Percentiles rank a stretch among this genome's conserved stretches.
Evolutionary conservation across 2,888 invertebrate genomes (phyloP).

Genomic region (Meghimatium bilineatum): DNA sequence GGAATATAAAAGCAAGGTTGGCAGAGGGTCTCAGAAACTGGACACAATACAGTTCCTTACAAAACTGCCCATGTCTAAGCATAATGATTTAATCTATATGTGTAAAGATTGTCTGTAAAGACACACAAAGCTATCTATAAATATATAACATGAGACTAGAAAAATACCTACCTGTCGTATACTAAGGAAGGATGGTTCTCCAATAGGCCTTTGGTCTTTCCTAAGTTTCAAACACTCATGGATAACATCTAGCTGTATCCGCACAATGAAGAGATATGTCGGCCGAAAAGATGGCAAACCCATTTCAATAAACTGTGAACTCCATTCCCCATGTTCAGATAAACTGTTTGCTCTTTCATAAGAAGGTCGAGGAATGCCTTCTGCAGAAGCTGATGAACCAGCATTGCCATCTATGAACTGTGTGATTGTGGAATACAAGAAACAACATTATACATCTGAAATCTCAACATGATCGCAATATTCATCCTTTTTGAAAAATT

Average conservation of each 20-base stretch:
- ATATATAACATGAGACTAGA: no score
- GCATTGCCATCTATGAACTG: background rate
- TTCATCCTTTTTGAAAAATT: no score
- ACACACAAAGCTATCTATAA: no score
- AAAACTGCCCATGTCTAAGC: no score
- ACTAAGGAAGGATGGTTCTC: constrained; percentile 90
- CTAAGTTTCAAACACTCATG: constrained; percentile 92
- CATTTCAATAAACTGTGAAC: constrained; percentile 84
- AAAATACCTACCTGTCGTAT: constrained; percentile 84
- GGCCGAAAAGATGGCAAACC: constrained; percentile 89
- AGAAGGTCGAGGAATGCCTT: constrained; percentile 38
- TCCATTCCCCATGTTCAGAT: constrained; percentile 63
- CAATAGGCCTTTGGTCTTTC: constrained; percentile 81
- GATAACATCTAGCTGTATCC: constrained; percentile 92
- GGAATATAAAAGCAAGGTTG: no score
- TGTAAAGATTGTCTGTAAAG: no score
- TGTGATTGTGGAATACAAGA: background rate
- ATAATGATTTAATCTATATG: no score
- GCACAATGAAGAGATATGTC: constrained; percentile 89
- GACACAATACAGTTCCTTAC: no score
- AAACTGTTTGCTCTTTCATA: constrained; percentile 59
- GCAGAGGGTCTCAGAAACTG: no score
- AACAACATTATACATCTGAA: no score
- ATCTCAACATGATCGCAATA: no score
- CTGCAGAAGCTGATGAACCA: constrained; percentile 5